Base-by-base conservation (phyloP, 2,113 vertebrate genomes). In the Seriola dumerili region DNA sequence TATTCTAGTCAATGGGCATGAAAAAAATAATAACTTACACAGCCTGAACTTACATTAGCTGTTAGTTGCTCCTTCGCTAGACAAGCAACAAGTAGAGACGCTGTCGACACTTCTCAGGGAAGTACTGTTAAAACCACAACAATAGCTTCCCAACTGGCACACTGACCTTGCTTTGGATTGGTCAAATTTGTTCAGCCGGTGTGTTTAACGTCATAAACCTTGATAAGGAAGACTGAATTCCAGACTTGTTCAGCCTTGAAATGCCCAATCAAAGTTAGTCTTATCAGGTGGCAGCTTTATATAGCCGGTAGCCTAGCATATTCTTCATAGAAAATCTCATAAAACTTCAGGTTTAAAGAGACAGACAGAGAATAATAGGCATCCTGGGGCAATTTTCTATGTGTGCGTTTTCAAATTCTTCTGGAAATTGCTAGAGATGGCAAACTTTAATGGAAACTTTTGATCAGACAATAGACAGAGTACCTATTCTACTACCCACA, bases 211-310 rank as follows among this genome's bases (percentile, higher is more conserved):
- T 87, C 89, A 91, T 74, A 87, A 91, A 90, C 63, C 19, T 67
- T 92, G 86, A 92, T 93, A 89, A 87, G 46, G 57, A 64, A 66
- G 73, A 65, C 19, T 88, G 67, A 72, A 82, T 85, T 89, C 78
- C 85, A 76, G 44, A 65, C 54, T 61, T 86, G 67, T 66, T 72
- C 59, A 61, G 69, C 71, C 85, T 90, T 89, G 76, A 83, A 82
- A 79, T 40, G 52, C 44, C 65, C 36, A 84, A 81, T 80, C 50
- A 81, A 89, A 83, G 38, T 44, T 54, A 0, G 3, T 74, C 59
- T 89, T 83, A 81, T 82, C 83, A 72, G 67, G 36, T 52, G 14
- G 76, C 1, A 65, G 48, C 40, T 79, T 87, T 76, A 78, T 73
- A 80, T 50, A 83, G 65, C 67, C 78, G 42, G 38, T 23, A 54